Evolutionary conservation across 2,888 invertebrate genomes (phyloP).

Genomic region (Euproctis similis): DNA sequence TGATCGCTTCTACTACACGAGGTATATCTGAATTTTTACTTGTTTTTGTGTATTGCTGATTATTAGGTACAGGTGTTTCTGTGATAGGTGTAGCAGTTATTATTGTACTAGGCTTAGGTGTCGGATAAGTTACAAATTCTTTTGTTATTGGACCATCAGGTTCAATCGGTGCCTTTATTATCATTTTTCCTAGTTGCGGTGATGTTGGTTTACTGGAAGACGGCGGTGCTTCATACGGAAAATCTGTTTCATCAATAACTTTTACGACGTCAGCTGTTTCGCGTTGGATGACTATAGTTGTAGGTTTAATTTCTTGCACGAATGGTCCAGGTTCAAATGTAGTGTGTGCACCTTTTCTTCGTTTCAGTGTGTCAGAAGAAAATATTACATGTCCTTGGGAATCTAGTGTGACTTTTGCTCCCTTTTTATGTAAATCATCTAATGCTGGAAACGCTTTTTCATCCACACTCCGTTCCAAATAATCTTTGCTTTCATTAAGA

Average conservation of each 20-base stretch:
- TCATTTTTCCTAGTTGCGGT: constrained; percentile 79
- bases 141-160: constrained; percentile 62
- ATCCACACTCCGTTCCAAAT: constrained; percentile 48
- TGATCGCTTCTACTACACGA: constrained; percentile 62
- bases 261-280: constrained; percentile 59
- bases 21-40: constrained; percentile 52
- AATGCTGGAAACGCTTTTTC: constrained; percentile 44
- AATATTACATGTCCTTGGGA: constrained; percentile 92
- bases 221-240: constrained; percentile 56
- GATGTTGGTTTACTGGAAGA: constrained; percentile 73
- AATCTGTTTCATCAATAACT: constrained; percentile 62
- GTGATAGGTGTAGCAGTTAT: constrained; percentile 74
- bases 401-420: constrained; percentile 87
- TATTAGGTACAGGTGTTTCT: constrained; percentile 40
- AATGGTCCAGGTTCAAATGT: constrained; percentile 92
- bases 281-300: constrained; percentile 51
- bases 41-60: constrained; percentile 36
- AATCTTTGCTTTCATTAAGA: constrained; percentile 60
- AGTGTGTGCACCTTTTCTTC: constrained; percentile 86
- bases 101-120: constrained; percentile 76
- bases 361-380: constrained; percentile 88
- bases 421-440: constrained; percentile 73
- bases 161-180: constrained; percentile 73
- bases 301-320: constrained; percentile 79
- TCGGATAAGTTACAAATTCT: constrained; percentile 77